These are phyloP conservation scores for Allophyes oxyacanthae DNA, from an alignment of 2,888 invertebrate genomes.

Conservation along the genomic window DNA sequence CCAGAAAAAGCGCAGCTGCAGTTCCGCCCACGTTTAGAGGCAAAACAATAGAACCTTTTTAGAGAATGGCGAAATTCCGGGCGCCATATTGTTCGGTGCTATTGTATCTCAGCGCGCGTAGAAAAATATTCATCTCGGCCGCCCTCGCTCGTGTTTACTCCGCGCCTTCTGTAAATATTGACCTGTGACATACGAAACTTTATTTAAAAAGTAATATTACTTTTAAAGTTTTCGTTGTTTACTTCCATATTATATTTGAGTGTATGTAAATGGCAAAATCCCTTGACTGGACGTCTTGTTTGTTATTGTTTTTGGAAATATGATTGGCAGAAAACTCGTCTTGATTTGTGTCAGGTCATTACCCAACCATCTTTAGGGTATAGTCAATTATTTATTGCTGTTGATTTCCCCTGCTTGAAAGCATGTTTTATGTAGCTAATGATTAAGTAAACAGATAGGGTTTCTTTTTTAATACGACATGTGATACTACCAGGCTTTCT, in stretches of 20 bases:
- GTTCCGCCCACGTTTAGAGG: conserved; percentile 54
- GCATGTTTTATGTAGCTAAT: background rate
- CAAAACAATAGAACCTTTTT: conserved; percentile 68
- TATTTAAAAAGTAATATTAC: conserved; percentile 49
- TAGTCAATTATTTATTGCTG: too few relatives aligned
- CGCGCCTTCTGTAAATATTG: conserved; percentile 50
- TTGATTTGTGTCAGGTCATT: too few relatives aligned
- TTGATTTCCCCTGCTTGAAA: too few relatives aligned
- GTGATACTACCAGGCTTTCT: conserved; percentile 26
- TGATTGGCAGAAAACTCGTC: too few relatives aligned
- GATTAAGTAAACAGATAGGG: conserved; percentile 6
- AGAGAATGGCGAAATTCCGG: conserved; percentile 60
- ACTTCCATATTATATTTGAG: conserved; percentile 4
- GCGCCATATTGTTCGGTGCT: conserved; percentile 64
- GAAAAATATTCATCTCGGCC: conserved; percentile 65
- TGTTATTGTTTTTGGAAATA: conserved; percentile 17
- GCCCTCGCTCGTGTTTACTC: conserved; percentile 52
- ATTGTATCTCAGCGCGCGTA: conserved; percentile 59
- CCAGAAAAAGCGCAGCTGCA: conserved; percentile 62
- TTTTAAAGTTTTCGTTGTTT: conserved; percentile 23
- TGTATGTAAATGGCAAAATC: conserved; percentile 1
- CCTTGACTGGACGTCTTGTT: background rate
- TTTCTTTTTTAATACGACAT: conserved; percentile 32
- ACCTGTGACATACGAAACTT: conserved; percentile 46
- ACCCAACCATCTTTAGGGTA: too few relatives aligned